These are phyloP conservation scores for Astyanax mexicanus DNA, from an alignment of 2,797 vertebrate species.

Conservation along the genomic window DNA sequence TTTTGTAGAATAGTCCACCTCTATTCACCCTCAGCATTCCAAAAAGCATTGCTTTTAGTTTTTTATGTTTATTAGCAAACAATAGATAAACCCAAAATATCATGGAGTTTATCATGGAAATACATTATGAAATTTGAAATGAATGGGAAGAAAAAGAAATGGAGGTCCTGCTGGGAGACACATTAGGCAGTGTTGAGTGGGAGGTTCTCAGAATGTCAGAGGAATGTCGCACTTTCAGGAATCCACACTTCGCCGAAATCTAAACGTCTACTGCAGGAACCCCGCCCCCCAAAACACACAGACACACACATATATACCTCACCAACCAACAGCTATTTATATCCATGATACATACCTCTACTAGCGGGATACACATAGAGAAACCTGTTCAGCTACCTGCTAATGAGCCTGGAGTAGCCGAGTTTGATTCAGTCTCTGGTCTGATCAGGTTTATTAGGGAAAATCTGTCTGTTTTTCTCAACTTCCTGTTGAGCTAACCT, in stretches of 20 bases:
- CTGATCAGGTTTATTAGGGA: neutral
- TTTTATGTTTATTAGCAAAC: no score
- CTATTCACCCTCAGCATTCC: no score
- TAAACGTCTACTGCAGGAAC: neutral
- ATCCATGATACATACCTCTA: neutral
- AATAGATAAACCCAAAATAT: neutral
- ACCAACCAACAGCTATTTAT: neutral
- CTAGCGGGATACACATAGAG: neutral
- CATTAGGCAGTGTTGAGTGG: slow-evolving; percentile 4
- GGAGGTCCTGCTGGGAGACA: neutral
- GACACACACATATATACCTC: neutral
- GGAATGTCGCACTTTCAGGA: slow-evolving; percentile 49
- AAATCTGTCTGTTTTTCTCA: slow-evolving; percentile 15
- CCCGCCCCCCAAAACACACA: neutral
- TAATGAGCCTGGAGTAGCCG: neutral
- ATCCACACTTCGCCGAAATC: neutral
- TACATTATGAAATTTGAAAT: neutral
- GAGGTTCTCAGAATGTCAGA: slow-evolving; percentile 19
- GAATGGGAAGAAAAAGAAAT: neutral
- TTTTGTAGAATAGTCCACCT: no score
- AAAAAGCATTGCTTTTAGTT: no score
- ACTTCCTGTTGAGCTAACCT: slow-evolving; percentile 26
- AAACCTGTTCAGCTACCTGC: neutral
- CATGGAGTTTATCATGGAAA: no score
- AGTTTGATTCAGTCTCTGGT: neutral